Conservation (phyloP, 2,797 vertebrate species). For the Chelonia mydas region DNA sequence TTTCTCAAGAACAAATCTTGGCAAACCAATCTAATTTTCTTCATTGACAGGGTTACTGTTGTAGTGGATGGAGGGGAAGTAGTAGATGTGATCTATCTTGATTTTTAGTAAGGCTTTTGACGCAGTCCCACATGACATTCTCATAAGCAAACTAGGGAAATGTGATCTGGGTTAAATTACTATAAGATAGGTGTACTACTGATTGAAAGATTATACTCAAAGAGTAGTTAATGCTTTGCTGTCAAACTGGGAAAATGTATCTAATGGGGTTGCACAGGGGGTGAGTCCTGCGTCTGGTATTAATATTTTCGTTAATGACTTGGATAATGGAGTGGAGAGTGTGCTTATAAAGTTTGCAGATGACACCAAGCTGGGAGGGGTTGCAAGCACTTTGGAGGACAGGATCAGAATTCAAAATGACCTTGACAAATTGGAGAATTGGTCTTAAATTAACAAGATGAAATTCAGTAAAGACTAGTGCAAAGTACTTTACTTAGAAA, state of each 20-base stretch:
- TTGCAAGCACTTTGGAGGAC: no score
- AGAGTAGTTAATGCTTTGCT: neutral
- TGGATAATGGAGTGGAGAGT: neutral
- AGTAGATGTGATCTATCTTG: neutral
- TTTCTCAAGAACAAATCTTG: neutral
- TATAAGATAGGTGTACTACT: neutral
- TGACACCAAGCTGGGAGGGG: no score
- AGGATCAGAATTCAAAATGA: no score
- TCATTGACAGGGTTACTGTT: neutral
- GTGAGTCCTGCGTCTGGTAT: neutral
- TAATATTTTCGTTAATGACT: neutral
- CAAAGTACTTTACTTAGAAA: no score
- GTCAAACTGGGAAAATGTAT: neutral
- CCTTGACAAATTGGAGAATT: no score
- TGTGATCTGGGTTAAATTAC: neutral
- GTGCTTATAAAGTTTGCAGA: no score
- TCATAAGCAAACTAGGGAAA: neutral
- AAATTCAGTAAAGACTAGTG: no score
- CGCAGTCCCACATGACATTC: neutral
- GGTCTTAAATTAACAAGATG: no score
- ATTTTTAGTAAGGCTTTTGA: neutral
- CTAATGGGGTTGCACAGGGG: neutral
- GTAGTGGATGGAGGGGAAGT: neutral
- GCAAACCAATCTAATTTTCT: neutral
- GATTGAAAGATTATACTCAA: neutral